Conservation (phyloP, 2,113 vertebrate genomes). For the Seriola quinqueradiata region DNA sequence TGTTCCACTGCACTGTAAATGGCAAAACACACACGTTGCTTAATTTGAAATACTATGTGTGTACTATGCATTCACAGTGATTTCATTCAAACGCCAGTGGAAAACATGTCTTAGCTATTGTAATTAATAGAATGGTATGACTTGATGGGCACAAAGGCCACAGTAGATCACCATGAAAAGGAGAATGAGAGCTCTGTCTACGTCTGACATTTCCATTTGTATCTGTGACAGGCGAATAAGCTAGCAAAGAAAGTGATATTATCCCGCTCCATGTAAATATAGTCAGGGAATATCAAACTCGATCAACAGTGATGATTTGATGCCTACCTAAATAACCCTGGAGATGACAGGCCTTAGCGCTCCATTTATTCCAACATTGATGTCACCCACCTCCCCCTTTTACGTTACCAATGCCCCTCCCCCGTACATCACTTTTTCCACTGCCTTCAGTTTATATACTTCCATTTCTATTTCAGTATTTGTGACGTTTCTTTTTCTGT, state of each 20-base stretch:
- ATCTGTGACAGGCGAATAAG: conserved; percentile 46
- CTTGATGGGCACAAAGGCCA: conserved; percentile 30
- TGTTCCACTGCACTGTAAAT: conserved; percentile 25
- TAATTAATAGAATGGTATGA: conserved; percentile 49
- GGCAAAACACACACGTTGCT: conserved; percentile 15
- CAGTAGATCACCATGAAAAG: not conserved
- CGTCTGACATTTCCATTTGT: conserved; percentile 59
- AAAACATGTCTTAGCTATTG: conserved; percentile 16
- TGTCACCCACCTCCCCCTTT: not conserved
- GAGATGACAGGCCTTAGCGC: conserved; percentile 15
- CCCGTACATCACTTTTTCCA: not conserved
- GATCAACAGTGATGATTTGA: conserved; percentile 45
- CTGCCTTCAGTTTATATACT: conserved; percentile 5
- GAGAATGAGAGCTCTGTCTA: conserved; percentile 16
- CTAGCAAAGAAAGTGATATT: conserved; percentile 38
- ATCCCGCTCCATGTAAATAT: conserved; percentile 62
- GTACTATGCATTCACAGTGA: conserved; percentile 10
- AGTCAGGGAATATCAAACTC: conserved; percentile 37
- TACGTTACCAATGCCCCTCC: not conserved
- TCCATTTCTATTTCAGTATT: conserved; percentile 23
- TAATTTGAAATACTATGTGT: conserved; percentile 25
- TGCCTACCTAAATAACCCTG: conserved; percentile 46
- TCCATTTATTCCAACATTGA: conserved; percentile 47
- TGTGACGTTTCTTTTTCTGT: conserved; percentile 26
- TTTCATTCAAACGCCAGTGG: conserved; percentile 28